Percentiles rank a stretch among this genome's conserved stretches.
phyloP scores from a whole-genome alignment of 2,888 invertebrate genomes.

The Lasioglossum vierecki region DNA sequence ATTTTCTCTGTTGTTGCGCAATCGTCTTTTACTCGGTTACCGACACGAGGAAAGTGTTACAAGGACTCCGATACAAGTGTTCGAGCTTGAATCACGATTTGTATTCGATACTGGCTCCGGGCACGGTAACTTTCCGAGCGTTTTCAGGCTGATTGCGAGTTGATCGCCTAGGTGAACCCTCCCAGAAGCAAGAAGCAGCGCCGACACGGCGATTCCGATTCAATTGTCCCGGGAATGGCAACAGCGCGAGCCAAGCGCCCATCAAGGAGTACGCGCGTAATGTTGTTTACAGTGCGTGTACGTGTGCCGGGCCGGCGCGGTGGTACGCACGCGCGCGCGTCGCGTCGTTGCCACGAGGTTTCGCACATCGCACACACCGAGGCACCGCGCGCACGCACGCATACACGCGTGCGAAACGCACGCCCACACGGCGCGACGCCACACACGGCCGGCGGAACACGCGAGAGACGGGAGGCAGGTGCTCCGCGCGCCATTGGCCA shows the following conservation, averaged over 20 bases:
- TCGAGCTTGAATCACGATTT: background rate
- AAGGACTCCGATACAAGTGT: conserved; percentile 4
- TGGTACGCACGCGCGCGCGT: conserved; percentile 57
- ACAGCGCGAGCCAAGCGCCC: conserved; percentile 41
- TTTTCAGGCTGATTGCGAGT: conserved; percentile 4
- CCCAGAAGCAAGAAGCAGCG: conserved; percentile 6
- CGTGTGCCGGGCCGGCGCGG: conserved; percentile 25
- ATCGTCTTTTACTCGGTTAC: background rate
- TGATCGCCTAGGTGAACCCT: conserved; percentile 12
- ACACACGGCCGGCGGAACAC: conserved; percentile 77
- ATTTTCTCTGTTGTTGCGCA: conserved; percentile 8
- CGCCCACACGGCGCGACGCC: conserved; percentile 77
- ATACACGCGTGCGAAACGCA: conserved; percentile 71
- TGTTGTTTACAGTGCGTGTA: conserved; percentile 44
- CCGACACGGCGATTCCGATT: conserved; percentile 27
- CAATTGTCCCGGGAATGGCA: conserved; percentile 47
- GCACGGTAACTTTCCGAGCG: conserved; percentile 4
- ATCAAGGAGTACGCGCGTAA: conserved; percentile 38
- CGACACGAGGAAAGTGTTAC: conserved; percentile 9
- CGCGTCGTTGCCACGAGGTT: conserved; percentile 50
- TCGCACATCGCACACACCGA: background rate
- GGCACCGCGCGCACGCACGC: conserved; percentile 59
- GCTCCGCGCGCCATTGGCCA: conserved; percentile 83
- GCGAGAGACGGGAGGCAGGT: conserved; percentile 82
- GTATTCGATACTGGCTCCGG: background rate